Evolutionary conservation across 2,888 invertebrate genomes (phyloP).

Genomic region (Neuroscelio doddi): DNA sequence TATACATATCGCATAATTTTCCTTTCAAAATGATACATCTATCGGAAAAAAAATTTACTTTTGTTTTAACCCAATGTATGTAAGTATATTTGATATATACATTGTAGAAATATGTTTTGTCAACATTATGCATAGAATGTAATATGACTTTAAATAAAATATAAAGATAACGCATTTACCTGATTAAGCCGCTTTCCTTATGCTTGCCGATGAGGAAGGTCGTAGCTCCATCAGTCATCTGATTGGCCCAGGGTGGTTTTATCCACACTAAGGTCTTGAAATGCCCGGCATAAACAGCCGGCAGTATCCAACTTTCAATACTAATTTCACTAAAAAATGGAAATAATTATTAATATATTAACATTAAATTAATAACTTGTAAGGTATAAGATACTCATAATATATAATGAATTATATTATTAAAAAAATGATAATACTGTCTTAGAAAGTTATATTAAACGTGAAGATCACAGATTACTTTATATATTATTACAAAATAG

Average conservation of each 20-base stretch:
- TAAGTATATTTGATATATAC: too few species aligned
- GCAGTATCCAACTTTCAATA: conserved; percentile 96
- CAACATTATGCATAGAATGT: not conserved
- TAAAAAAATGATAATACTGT: too few species aligned
- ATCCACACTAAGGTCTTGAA: conserved; percentile 87
- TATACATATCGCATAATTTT: too few species aligned
- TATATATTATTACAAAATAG: too few species aligned
- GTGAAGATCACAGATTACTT: too few species aligned
- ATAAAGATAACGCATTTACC: conserved; percentile 51
- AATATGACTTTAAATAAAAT: not conserved
- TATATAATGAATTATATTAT: conserved; percentile 3
- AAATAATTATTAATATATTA: conserved; percentile 7
- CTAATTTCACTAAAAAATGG: conserved; percentile 75
- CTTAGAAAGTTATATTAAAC: too few species aligned
- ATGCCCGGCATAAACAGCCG: conserved; percentile 89
- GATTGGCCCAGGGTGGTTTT: conserved; percentile 91
- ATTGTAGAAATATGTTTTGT: too few species aligned
- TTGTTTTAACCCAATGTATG: too few species aligned
- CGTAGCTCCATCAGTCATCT: conserved; percentile 82
- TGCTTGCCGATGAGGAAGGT: conserved; percentile 84
- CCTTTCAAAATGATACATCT: too few species aligned
- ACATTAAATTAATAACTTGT: too few species aligned
- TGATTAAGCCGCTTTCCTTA: conserved; percentile 76
- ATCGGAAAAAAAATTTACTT: too few species aligned
- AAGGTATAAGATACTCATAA: too few species aligned